Base-by-base conservation (phyloP, 2,888 invertebrate genomes). In the Eulithis prunata region DNA sequence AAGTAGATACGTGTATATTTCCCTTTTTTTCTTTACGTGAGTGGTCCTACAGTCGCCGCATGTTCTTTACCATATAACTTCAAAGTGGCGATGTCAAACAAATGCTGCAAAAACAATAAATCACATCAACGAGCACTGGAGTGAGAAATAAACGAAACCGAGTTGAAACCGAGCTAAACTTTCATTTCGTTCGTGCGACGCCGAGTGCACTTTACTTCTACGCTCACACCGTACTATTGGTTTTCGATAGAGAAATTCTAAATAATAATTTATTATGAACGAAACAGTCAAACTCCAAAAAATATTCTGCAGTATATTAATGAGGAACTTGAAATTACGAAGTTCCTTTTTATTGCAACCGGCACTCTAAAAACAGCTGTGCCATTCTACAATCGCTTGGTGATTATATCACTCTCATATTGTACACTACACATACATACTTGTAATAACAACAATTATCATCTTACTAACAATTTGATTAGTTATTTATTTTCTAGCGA, bases 111-210 rank as follows among this genome's bases (percentile, higher is more conserved):
- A 85, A 83, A 87, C 86, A 86, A 89, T 89, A 89, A 89, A 91
- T 91, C 90, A 90, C 87, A 89, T 87, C 85, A 82, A 80, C 86
- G 78, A 75, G 78, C 73, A 77, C 75, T 76, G 78, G 79, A 80
- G 78, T 77, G 82, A 75, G 81, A 83, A 88, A 88, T 84, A 86
- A 87, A 87, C 86, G 84, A 80, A 85, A 84, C 81, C 78, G 81
- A 32, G 32, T 32, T 32, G 32, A 32, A 32, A 32, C 32, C 32
- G 4, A 80, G 81, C 82, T 79, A 88, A 90, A 90, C 85, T 90
- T 90, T 90, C 86, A 89, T 91, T 90, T 86, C 86, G 84, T 84
- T 84, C 83, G 79, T 73, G 81, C 79, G 80, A 69, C 72, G 70
- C 78, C 76, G 76, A 88, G 89, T 86, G 87, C 87, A 87, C 87